Conservation (phyloP, 2,888 invertebrate genomes). For the Ceramica pisi region DNA sequence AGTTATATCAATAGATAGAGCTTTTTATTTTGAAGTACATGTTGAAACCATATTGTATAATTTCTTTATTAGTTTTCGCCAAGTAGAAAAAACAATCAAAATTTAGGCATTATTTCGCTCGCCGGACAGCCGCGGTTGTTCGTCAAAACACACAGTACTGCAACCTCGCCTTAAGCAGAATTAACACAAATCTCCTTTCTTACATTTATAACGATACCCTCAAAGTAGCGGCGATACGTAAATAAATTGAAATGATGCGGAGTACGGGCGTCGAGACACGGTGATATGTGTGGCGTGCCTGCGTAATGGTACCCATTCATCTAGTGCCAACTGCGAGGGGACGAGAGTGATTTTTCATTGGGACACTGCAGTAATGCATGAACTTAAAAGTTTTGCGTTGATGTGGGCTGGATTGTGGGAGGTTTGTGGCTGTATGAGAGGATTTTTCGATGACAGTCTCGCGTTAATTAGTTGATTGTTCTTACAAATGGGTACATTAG, state of each 20-base stretch:
- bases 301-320: conserved; percentile 66
- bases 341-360: conserved; percentile 66
- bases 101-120: no score
- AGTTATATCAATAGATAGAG: no score
- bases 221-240: conserved; percentile 59
- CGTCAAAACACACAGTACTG: no score
- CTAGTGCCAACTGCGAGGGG: conserved; percentile 60
- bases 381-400: conserved; percentile 60
- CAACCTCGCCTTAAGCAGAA: conserved; percentile 14
- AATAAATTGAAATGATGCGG: conserved; percentile 70
- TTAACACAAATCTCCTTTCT: conserved; percentile 38
- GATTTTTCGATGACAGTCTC: not conserved
- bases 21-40: no score
- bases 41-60: no score
- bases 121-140: no score
- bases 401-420: conserved; percentile 5
- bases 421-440: not conserved
- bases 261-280: conserved; percentile 55
- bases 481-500: no score
- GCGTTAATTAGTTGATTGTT: no score
- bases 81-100: no score
- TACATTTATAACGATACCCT: conserved; percentile 26
- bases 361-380: conserved; percentile 59
- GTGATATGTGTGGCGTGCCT: conserved; percentile 71
- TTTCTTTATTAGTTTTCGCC: no score